Base-by-base conservation (phyloP, 2,888 invertebrate species). In the Athetis lepigone region DNA sequence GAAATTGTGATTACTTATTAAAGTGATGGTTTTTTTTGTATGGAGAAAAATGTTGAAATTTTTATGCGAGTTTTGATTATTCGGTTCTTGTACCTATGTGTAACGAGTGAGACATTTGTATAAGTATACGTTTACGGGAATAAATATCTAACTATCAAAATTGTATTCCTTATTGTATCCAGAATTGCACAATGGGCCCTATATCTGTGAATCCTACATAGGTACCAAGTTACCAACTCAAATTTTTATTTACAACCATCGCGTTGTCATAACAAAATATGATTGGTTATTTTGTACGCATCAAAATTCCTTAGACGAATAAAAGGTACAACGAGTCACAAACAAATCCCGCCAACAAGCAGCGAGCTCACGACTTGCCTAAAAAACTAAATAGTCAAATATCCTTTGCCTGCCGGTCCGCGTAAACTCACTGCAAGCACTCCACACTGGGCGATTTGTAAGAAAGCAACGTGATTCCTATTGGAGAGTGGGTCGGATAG, bases 321-420 rank as follows among this genome's bases (percentile, higher is more conserved):
- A 81, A 84, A 81, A 82, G 81, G 79, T 75, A 81, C 72, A 79
- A 83, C 84, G 85, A 88, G 88, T 89, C 89, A 90, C 90, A 88
- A 91, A 90, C 89, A 91, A 89, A 91, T 89, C 89, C 88, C 88
- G 84, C 81, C 87, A 82, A 81, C 85, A 85, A 84, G 81, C 85
- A 83, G 77, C 83, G 84, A 82, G 87, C 90, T 90, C 90, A 92
- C 92, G 91, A 90, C 85, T 87, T 83, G 79, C 82, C 84, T 87
- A 93, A 94, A 93, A 93, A 93, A 93, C 88, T 84, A 86, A 86
- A 84, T 87, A 91, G 89, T 92, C 93, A 93, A 94, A 93, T 94
- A 94, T 94, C 94, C 94, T 93, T 92, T 87, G 91, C 87, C 83
- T 80, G 88, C 77, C 85, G 84, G 90, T 86, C 88, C 88, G 90